These are phyloP conservation scores for Idaea straminata DNA, from an alignment of 2,888 invertebrate species.

Conservation along the genomic window DNA sequence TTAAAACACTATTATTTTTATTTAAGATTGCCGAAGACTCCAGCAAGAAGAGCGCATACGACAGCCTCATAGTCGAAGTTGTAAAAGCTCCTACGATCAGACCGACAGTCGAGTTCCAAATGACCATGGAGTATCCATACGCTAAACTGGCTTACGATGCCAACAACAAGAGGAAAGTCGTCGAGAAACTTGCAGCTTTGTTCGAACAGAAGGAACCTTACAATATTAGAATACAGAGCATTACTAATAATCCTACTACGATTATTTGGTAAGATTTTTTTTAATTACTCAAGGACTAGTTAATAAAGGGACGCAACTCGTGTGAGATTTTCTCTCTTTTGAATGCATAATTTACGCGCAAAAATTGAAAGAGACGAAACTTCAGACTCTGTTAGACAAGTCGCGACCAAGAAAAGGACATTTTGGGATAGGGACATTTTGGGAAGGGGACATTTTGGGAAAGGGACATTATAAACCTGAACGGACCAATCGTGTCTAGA, in stretches of 20 bases:
- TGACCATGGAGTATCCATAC: slow-evolving; percentile 86
- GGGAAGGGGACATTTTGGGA: too few species aligned
- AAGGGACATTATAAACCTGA: too few species aligned
- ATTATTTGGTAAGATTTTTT: slow-evolving; percentile 81
- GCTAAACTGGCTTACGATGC: slow-evolving; percentile 86
- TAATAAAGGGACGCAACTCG: too few species aligned
- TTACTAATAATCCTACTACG: slow-evolving; percentile 84
- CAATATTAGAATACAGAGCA: slow-evolving; percentile 86
- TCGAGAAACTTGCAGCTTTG: slow-evolving; percentile 88
- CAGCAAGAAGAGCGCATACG: slow-evolving; percentile 86
- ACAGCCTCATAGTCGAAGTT: slow-evolving; percentile 89
- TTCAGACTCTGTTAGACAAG: too few species aligned
- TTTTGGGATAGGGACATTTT: too few species aligned
- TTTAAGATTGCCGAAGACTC: slow-evolving; percentile 85
- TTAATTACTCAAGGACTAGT: background rate
- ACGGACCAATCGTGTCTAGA: too few species aligned
- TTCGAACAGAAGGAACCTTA: slow-evolving; percentile 88
- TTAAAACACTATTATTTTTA: background rate
- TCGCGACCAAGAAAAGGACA: too few species aligned
- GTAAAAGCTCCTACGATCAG: slow-evolving; percentile 81
- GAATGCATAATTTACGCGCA: too few species aligned
- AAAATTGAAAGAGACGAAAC: too few species aligned
- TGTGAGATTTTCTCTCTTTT: too few species aligned
- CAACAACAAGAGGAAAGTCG: slow-evolving; percentile 86
- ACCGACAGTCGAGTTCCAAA: slow-evolving; percentile 89